Evolutionary conservation across 2,113 vertebrate genomes (phyloP).

Genomic region (Anas platyrhynchos): DNA sequence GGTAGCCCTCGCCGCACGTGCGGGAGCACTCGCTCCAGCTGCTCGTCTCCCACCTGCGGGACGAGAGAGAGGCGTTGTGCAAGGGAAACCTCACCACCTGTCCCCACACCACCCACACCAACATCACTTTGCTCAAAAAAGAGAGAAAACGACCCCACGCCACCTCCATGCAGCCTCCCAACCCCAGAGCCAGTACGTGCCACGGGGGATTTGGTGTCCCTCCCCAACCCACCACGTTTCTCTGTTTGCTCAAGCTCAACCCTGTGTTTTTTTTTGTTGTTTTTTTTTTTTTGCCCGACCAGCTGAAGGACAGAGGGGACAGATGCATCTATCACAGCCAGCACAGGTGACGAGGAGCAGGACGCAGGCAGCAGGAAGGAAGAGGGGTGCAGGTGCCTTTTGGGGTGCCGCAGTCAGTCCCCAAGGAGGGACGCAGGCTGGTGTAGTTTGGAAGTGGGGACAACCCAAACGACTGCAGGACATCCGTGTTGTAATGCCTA

Average conservation of each 20-base stretch:
- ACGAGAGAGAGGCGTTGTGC: neutral
- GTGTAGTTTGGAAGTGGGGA: neutral
- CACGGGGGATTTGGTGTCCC: neutral
- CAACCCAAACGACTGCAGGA: neutral
- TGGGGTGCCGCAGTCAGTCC: neutral
- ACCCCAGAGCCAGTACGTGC: too few relatives aligned
- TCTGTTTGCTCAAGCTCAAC: neutral
- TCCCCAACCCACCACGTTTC: neutral
- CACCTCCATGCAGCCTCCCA: too few relatives aligned
- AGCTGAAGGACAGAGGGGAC: neutral
- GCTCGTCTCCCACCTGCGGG: slow-evolving; percentile 93
- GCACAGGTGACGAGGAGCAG: neutral
- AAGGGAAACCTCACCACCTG: too few relatives aligned
- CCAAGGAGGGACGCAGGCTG: neutral
- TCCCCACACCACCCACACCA: too few relatives aligned
- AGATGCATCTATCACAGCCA: neutral
- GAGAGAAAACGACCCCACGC: too few relatives aligned
- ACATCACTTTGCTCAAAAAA: too few relatives aligned
- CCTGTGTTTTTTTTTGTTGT: too few relatives aligned
- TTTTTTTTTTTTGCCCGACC: neutral
- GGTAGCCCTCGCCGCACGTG: slow-evolving; percentile 95
- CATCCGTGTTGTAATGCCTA: neutral
- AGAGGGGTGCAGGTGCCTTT: neutral
- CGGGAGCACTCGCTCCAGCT: slow-evolving; percentile 98
- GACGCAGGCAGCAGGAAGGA: neutral